Base-by-base conservation (phyloP, 2,113 vertebrate genomes). In the Nymphicus hollandicus region DNA sequence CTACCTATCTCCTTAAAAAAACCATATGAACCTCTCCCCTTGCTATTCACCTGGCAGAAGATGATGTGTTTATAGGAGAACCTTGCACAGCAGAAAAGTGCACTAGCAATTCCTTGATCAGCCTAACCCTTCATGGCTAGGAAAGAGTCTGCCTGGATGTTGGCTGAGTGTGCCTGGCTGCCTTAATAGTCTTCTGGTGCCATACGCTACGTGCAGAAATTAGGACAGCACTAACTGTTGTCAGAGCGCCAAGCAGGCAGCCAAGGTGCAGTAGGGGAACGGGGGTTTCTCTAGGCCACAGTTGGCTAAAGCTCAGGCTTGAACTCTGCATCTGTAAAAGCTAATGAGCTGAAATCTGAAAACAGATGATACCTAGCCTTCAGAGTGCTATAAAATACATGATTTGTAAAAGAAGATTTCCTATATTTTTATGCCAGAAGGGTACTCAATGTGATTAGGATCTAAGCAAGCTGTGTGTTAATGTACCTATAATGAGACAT, bases 211-310 rank as follows among this genome's bases (percentile, higher is more conserved):
- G 0, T 72, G 63, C 35, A 95, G 93, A 82, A 95, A 53, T 15
- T 65, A 58, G 53, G 65, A 77, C 0, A 0, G 49, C 25, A 37
- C 17, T 72, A 16, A 11, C 10, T 14, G 17, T 24, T 69, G 28
- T 60, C 77, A 65, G 37, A 71, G 37, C 17, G 58, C 24, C 61
- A 76, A 90, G 83, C 47, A 79, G 22, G 31, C 55, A 91, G 35
- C 25, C 86, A 66, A 68, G 64, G 60, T 66, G 37, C 3, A 17
- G 50, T 49, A 46, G 25, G 2, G 49, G 41, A 50, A 70, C 15
- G 3, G 11, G 7, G 3, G 2, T 5, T 22, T 61, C 70, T 72
- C 52, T 13, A 70, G 86, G 56, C 4, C 2, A 0, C 4, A 7
- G 9, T 71, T 68, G 69, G 27, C 56, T 55, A 61, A 84, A 92